A percentile compares a stretch with the other conserved stretches of the same genome.
These are phyloP conservation scores for Drosophila watanabei DNA, from an alignment of 1,140 invertebrate genomes.

Conservation along the genomic window DNA sequence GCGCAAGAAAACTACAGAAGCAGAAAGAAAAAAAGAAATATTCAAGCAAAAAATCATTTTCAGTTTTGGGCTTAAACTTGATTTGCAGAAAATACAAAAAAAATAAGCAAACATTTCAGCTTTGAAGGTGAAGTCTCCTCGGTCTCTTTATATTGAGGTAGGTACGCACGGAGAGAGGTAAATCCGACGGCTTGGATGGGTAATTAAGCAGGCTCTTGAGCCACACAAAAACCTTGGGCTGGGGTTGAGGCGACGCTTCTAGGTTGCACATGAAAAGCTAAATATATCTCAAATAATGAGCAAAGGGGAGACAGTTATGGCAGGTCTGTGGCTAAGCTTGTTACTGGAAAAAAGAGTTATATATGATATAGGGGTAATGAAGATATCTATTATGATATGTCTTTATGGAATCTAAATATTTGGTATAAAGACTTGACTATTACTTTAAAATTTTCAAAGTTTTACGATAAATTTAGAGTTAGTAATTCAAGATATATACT, in stretches of 20 bases:
- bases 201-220: slow-evolving; percentile 45
- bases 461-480: neutral
- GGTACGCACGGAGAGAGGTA: slow-evolving; percentile 44
- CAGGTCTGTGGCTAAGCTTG: neutral
- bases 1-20: slow-evolving; percentile 48
- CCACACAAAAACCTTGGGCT: slow-evolving; percentile 16
- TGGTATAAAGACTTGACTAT: accelerated
- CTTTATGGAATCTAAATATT: neutral
- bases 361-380: neutral
- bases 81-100: slow-evolving; percentile 61
- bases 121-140: slow-evolving; percentile 63
- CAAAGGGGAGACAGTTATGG: neutral
- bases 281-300: neutral
- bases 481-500: neutral
- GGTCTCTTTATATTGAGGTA: slow-evolving; percentile 63
- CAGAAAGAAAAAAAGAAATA: slow-evolving; percentile 24
- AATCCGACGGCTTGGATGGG: slow-evolving; percentile 38
- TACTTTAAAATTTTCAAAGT: neutral
- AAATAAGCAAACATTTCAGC: slow-evolving; percentile 30
- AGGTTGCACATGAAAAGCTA: slow-evolving; percentile 13
- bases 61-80: slow-evolving; percentile 72
- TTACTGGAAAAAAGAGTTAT: neutral
- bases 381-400: too few species aligned
- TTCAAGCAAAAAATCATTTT: slow-evolving; percentile 45
- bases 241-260: slow-evolving; percentile 19